A percentile compares a stretch with the other conserved stretches of the same genome.
phyloP scores from a whole-genome alignment of 2,888 invertebrate species.

The Aethes cnicana region DNA sequence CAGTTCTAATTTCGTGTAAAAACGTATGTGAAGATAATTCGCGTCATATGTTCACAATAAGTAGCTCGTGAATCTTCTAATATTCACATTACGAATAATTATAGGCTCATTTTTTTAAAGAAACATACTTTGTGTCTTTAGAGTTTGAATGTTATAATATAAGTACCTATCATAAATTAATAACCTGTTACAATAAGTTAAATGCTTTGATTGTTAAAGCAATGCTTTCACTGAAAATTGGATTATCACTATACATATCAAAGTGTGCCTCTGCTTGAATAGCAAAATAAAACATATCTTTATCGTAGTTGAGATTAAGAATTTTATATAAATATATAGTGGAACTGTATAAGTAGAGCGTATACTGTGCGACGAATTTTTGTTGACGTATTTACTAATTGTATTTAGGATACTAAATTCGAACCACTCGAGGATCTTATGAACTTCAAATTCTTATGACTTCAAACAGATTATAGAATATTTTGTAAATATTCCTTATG shows the following conservation, averaged over 20 bases:
- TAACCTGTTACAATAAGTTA: constrained; percentile 16
- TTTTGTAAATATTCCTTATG: constrained; percentile 75
- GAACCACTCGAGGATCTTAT: constrained; percentile 78
- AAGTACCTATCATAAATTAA: constrained; percentile 19
- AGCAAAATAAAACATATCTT: constrained; percentile 76
- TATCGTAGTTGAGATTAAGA: constrained; percentile 72
- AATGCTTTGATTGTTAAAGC: constrained; percentile 72
- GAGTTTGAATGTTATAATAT: constrained; percentile 19
- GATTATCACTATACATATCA: constrained; percentile 76
- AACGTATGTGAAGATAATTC: not conserved
- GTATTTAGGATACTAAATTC: constrained; percentile 69
- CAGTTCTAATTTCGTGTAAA: no score
- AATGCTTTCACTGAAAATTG: constrained; percentile 62
- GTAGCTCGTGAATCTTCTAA: not conserved
- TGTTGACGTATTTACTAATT: constrained; percentile 71
- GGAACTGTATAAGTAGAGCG: constrained; percentile 57
- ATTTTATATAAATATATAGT: constrained; percentile 59
- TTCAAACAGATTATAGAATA: constrained; percentile 72
- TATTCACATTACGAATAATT: constrained; percentile 4
- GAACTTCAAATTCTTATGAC: constrained; percentile 81
- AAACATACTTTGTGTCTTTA: constrained; percentile 14
- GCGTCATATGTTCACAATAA: not conserved
- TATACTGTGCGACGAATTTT: constrained; percentile 74
- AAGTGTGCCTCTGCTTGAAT: constrained; percentile 80
- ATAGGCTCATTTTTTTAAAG: constrained; percentile 23